phyloP scores from a whole-genome alignment of 2,113 vertebrate species.

The Charina bottae region DNA sequence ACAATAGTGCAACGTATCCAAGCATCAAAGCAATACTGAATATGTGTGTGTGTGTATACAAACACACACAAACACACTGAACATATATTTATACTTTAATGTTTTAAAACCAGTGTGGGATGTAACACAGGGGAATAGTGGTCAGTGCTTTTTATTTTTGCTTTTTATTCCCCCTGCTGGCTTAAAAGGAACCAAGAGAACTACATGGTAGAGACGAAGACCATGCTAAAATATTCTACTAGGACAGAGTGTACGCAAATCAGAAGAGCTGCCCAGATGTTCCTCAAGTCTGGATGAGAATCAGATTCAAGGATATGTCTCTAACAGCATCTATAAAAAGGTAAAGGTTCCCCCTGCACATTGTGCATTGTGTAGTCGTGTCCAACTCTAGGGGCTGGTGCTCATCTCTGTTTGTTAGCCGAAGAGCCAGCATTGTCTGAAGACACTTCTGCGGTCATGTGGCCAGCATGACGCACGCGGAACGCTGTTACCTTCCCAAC shows the following conservation, averaged over 20 bases:
- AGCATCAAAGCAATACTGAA: constrained; percentile 51
- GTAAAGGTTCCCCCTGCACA: no score
- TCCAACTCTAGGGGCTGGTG: no score
- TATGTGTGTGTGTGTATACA: constrained; percentile 40
- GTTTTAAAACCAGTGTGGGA: constrained; percentile 21
- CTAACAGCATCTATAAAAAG: not conserved
- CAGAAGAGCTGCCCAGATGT: not conserved
- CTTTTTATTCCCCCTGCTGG: not conserved
- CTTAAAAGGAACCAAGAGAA: not conserved
- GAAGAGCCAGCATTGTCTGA: no score
- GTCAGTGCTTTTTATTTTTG: constrained; percentile 24
- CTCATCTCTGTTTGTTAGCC: no score
- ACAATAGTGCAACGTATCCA: constrained; percentile 12
- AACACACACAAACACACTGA: constrained; percentile 28
- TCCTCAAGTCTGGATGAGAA: not conserved
- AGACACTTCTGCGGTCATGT: no score
- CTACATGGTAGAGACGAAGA: not conserved
- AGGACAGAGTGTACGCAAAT: not conserved
- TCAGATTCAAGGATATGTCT: not conserved
- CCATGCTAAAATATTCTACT: not conserved
- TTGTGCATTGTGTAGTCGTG: no score
- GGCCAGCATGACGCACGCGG: no score
- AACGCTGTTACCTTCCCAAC: no score
- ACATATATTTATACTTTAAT: constrained; percentile 44
- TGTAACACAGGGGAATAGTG: constrained; percentile 11